These are phyloP conservation scores for Pediacus dermestoides DNA, from an alignment of 2,888 invertebrate species.

Conservation along the genomic window DNA sequence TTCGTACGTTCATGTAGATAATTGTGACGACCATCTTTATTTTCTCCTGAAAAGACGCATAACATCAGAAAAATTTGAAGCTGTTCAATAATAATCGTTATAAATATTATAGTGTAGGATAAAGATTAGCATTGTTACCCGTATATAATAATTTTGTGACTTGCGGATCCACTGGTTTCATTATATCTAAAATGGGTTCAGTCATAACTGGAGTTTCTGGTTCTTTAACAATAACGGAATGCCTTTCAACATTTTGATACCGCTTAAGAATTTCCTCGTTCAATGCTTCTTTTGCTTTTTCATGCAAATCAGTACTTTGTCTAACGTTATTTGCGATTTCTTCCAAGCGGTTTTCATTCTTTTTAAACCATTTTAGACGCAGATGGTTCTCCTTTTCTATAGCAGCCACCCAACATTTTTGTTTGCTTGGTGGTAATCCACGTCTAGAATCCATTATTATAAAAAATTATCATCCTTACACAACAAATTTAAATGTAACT, in stretches of 20 bases:
- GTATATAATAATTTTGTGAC: slow-evolving; percentile 50
- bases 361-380: slow-evolving; percentile 45
- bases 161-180: slow-evolving; percentile 55
- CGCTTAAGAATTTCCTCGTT: slow-evolving; percentile 15
- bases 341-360: slow-evolving; percentile 41
- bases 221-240: not conserved
- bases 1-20: slow-evolving; percentile 54
- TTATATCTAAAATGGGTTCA: slow-evolving; percentile 29
- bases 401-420: slow-evolving; percentile 30
- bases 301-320: slow-evolving; percentile 32
- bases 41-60: slow-evolving; percentile 26
- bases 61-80: slow-evolving; percentile 2
- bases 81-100: slow-evolving; percentile 1
- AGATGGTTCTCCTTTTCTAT: slow-evolving; percentile 43
- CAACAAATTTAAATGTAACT: no score
- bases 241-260: slow-evolving; percentile 7
- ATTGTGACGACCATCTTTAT: slow-evolving; percentile 50
- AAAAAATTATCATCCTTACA: no score
- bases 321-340: slow-evolving; percentile 35
- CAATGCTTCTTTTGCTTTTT: slow-evolving; percentile 35
- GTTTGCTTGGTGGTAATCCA: slow-evolving; percentile 16
- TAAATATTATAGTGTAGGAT: no score
- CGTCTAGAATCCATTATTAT: no score
- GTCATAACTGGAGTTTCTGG: not conserved
- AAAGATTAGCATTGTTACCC: no score